Conservation (phyloP, 1,140 invertebrate genomes). For the Bombus impatiens region DNA sequence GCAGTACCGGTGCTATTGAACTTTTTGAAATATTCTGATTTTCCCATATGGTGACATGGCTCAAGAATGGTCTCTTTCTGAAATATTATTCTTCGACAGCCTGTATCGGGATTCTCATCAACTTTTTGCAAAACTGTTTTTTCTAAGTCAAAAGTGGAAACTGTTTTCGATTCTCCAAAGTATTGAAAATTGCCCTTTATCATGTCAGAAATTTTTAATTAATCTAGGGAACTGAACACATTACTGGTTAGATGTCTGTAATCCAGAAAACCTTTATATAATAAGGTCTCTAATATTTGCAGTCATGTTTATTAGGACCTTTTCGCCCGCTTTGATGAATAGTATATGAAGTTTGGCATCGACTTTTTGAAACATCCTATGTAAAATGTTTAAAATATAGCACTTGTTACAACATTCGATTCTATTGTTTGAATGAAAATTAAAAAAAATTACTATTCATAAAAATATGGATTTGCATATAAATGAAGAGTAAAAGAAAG, state of each 20-base stretch:
- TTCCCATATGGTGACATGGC: neutral
- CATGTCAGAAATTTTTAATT: neutral
- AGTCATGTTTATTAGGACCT: neutral
- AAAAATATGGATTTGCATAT: neutral
- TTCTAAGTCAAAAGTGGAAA: neutral
- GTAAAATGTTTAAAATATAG: neutral
- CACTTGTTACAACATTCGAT: neutral
- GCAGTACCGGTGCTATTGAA: too few species aligned
- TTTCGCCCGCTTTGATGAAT: neutral
- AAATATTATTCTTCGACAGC: neutral
- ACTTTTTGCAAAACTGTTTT: neutral
- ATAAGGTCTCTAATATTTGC: neutral
- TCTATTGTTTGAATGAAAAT: neutral
- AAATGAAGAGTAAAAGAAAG: too few species aligned
- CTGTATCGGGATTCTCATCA: neutral
- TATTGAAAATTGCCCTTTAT: neutral
- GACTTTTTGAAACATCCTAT: neutral
- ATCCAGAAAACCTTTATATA: neutral
- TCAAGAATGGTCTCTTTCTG: neutral
- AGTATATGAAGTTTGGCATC: neutral
- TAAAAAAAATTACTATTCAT: neutral
- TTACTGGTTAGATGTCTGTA: neutral
- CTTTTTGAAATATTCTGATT: too few species aligned
- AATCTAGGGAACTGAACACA: too few species aligned
- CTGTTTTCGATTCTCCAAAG: neutral